These are phyloP conservation scores for Agapostemon virescens DNA, from an alignment of 2,888 invertebrate species.

Conservation along the genomic window DNA sequence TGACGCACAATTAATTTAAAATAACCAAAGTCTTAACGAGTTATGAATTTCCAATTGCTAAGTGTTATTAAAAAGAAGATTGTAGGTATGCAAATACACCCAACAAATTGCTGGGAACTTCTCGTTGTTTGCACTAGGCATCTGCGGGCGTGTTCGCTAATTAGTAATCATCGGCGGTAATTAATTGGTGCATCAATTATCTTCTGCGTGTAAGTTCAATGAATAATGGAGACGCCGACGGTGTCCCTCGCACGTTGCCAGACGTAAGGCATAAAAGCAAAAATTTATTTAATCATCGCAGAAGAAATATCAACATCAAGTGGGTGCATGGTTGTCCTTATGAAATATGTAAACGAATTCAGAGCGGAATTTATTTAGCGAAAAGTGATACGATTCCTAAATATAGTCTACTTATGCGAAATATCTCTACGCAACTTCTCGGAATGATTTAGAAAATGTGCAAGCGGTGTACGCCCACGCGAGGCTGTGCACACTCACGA, in stretches of 20 bases:
- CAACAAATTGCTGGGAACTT: slow-evolving; percentile 8
- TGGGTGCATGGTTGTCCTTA: no score
- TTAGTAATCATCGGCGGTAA: slow-evolving; percentile 24
- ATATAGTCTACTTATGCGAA: background rate
- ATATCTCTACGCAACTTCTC: background rate
- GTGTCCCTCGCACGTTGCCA: background rate
- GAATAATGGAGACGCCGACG: slow-evolving; percentile 7
- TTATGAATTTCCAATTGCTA: background rate
- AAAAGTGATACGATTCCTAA: background rate
- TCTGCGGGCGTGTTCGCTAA: slow-evolving; percentile 14
- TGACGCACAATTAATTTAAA: background rate
- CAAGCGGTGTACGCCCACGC: slow-evolving; percentile 31
- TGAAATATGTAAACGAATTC: background rate
- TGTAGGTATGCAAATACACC: background rate
- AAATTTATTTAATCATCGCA: no score
- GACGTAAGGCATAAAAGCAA: background rate
- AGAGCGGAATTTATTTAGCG: background rate
- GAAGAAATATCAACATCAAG: no score
- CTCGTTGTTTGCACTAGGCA: background rate
- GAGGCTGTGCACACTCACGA: slow-evolving; percentile 16
- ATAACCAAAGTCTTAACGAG: background rate
- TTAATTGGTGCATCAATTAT: slow-evolving; percentile 19
- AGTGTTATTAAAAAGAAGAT: background rate
- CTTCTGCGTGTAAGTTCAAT: background rate
- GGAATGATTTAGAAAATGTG: slow-evolving; percentile 34